Evolutionary conservation across 2,113 vertebrate genomes (phyloP).

Genomic region (Atlantisia rogersi): DNA sequence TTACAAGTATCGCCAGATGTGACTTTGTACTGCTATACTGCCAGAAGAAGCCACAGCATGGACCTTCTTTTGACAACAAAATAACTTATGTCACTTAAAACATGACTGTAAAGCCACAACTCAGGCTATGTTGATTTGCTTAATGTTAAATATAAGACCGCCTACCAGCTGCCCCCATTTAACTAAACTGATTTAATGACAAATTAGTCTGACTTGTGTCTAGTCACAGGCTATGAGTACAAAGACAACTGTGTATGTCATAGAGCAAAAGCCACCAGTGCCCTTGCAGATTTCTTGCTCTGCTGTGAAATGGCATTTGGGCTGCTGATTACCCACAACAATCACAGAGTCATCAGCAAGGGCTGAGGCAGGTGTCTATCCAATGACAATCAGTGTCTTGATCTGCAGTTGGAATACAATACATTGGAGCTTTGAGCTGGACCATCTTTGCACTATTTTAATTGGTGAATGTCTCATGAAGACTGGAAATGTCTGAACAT

Average conservation of each 20-base stretch:
- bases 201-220: conserved; percentile 20
- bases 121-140: conserved; percentile 19
- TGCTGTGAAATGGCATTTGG: background rate
- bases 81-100: background rate
- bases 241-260: background rate
- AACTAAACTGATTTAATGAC: conserved; percentile 15
- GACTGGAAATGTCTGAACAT: background rate
- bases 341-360: background rate
- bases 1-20: background rate
- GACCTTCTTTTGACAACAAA: background rate
- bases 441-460: background rate
- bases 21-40: background rate
- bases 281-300: background rate
- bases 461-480: background rate
- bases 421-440: background rate
- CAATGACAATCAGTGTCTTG: background rate
- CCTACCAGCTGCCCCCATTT: background rate
- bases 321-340: background rate
- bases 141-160: background rate
- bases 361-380: background rate
- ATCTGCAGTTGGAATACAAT: background rate
- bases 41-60: background rate
- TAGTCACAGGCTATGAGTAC: background rate
- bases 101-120: background rate
- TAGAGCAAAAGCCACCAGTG: background rate